Percentiles rank a stretch among this genome's conserved stretches.
Conservation (phyloP, 2,113 vertebrate genomes). For the Dipodomys spectabilis region DNA sequence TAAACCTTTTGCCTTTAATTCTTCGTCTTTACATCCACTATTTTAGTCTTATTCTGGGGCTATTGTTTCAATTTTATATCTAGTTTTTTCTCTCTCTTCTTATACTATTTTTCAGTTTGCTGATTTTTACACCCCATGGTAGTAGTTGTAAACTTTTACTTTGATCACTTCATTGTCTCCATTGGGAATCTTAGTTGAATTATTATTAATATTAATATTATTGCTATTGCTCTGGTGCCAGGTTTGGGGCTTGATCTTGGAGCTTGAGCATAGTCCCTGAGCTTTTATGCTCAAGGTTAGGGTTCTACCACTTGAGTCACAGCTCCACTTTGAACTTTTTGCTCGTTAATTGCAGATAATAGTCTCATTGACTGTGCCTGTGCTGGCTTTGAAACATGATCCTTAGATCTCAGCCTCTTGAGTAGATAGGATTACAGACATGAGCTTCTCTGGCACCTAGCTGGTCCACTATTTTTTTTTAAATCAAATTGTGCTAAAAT, state of each 20-base stretch:
- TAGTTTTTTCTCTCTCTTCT: background rate
- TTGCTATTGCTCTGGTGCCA: too few species aligned
- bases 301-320: too few species aligned
- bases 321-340: too few species aligned
- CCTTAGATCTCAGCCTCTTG: too few species aligned
- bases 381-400: too few species aligned
- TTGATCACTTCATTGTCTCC: background rate
- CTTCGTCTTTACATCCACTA: background rate
- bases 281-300: too few species aligned
- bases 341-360: too few species aligned
- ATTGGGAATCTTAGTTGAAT: too few species aligned
- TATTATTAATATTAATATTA: background rate
- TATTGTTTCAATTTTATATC: background rate
- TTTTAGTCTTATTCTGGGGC: background rate
- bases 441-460: background rate
- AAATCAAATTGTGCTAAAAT: constrained; percentile 30
- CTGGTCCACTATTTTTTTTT: constrained; percentile 24
- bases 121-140: background rate
- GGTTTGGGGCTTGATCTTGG: too few species aligned
- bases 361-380: too few species aligned
- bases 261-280: too few species aligned
- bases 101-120: background rate
- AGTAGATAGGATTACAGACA: too few species aligned
- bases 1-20: background rate
- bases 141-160: constrained; percentile 35